phyloP scores from a whole-genome alignment of 2,888 invertebrate species.

The Loripinus fragilis region DNA sequence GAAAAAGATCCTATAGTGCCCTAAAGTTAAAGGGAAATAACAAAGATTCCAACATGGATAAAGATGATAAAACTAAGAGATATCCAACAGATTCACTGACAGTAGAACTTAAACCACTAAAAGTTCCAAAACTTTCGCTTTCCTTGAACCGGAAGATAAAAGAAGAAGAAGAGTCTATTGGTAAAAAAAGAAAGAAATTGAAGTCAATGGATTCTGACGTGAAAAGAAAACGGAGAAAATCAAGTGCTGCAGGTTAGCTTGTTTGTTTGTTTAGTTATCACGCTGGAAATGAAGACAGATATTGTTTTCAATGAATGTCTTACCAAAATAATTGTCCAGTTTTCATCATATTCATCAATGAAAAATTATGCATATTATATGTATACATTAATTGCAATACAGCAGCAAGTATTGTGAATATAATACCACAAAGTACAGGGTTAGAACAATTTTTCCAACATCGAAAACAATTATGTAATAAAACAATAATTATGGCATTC shows the following conservation, averaged over 20 bases:
- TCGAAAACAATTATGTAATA: too few relatives aligned
- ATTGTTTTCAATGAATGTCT: too few relatives aligned
- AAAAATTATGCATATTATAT: too few relatives aligned
- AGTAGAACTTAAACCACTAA: not conserved
- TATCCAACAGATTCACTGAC: not conserved
- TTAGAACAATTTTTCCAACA: too few relatives aligned
- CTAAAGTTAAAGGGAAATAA: not conserved
- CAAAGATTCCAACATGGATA: not conserved
- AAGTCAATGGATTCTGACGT: not conserved
- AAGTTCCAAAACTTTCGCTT: constrained; percentile 25
- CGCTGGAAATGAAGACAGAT: too few relatives aligned
- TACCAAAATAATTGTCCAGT: too few relatives aligned
- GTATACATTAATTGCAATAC: too few relatives aligned
- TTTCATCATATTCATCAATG: too few relatives aligned
- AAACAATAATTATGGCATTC: too few relatives aligned
- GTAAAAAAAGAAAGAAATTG: not conserved
- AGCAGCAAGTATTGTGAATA: too few relatives aligned
- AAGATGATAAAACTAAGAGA: not conserved
- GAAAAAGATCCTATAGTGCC: not conserved
- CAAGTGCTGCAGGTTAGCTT: not conserved
- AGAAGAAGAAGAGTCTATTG: not conserved
- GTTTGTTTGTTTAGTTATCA: too few relatives aligned
- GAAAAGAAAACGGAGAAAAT: not conserved
- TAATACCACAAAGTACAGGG: too few relatives aligned
- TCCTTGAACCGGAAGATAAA: not conserved